Evolutionary conservation across 53 echinoderm and acorn worm species (phyloP).

Genomic region (Patiria pectinifera): DNA sequence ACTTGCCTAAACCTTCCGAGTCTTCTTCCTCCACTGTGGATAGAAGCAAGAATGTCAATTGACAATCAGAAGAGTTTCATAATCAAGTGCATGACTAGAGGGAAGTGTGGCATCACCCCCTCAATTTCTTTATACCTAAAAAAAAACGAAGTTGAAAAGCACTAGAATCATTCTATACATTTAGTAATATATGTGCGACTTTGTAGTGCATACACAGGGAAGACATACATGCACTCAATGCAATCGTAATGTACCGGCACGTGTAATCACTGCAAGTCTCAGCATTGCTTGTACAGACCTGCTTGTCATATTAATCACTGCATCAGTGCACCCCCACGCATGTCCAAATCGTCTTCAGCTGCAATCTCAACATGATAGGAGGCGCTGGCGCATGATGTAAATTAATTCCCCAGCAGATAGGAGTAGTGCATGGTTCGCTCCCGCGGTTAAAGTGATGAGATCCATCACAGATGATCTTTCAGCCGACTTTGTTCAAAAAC

Average conservation of each 20-base stretch:
- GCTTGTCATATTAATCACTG: neutral
- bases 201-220: too few species aligned
- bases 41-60: neutral
- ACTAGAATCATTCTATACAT: too few species aligned
- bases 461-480: too few species aligned
- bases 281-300: neutral
- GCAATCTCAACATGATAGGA: neutral
- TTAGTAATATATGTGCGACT: too few species aligned
- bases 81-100: neutral
- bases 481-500: too few species aligned
- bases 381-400: neutral
- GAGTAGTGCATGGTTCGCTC: neutral
- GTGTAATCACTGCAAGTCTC: neutral
- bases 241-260: too few species aligned
- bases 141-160: too few species aligned
- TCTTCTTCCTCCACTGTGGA: constrained; percentile 91
- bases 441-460: neutral
- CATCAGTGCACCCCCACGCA: neutral
- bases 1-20: constrained; percentile 71
- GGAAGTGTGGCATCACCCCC: neutral
- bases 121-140: too few species aligned
- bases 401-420: neutral
- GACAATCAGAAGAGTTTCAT: neutral
- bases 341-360: neutral
- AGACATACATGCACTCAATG: too few species aligned